A percentile compares a stretch with the other conserved stretches of the same genome.
Evolutionary conservation across 2,113 vertebrate species (phyloP).

Genomic region (Gobius niger): DNA sequence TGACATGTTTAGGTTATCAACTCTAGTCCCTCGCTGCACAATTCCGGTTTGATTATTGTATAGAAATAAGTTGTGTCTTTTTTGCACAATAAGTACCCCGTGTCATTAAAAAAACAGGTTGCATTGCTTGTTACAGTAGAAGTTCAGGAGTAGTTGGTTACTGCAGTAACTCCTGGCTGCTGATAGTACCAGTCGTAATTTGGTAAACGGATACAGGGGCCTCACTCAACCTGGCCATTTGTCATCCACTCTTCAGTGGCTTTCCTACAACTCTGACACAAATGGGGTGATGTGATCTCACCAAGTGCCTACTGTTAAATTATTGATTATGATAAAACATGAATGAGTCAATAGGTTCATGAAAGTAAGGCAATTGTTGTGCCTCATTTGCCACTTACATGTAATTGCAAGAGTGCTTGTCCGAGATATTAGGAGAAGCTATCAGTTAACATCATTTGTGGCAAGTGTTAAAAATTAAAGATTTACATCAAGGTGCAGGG

Average conservation of each 20-base stretch:
- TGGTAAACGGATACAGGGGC: slow-evolving; percentile 74
- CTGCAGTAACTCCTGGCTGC: slow-evolving; percentile 37
- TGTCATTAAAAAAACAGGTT: slow-evolving; percentile 3
- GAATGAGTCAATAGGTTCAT: slow-evolving; percentile 71
- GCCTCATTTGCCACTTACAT: slow-evolving; percentile 55
- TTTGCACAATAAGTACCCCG: background rate
- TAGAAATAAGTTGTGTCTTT: too few species aligned
- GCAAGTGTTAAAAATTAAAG: slow-evolving; percentile 16
- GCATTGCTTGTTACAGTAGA: slow-evolving; percentile 42
- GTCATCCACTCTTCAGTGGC: slow-evolving; percentile 82
- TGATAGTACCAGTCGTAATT: slow-evolving; percentile 57
- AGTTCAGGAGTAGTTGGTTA: slow-evolving; percentile 38
- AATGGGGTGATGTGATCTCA: slow-evolving; percentile 83
- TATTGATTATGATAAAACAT: slow-evolving; percentile 78
- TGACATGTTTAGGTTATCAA: background rate
- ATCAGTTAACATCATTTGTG: slow-evolving; percentile 35
- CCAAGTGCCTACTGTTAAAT: slow-evolving; percentile 78
- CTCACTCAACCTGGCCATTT: slow-evolving; percentile 81
- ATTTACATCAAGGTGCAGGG: slow-evolving; percentile 2
- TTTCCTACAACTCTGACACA: slow-evolving; percentile 87
- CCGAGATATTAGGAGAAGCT: slow-evolving; percentile 23
- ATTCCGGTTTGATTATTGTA: too few species aligned
- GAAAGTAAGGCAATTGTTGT: slow-evolving; percentile 63
- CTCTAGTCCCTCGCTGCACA: too few species aligned
- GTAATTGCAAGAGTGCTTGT: slow-evolving; percentile 50